A percentile compares a stretch with the other conserved stretches of the same genome.
Conservation (phyloP, 2,113 vertebrate genomes). For the Charina bottae region DNA sequence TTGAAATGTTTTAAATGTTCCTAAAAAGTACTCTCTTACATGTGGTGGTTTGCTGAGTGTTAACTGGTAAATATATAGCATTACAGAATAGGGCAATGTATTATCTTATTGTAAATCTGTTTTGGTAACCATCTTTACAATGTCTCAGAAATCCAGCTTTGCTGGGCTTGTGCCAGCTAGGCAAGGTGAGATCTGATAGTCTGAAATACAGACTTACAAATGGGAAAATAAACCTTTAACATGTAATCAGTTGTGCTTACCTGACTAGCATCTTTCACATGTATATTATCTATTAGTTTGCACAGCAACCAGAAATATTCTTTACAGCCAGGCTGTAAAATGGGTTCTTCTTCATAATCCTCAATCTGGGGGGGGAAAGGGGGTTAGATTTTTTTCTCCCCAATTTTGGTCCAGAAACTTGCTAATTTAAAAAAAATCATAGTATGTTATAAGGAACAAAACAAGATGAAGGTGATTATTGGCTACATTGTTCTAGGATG, state of each 20-base stretch:
- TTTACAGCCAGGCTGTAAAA: conserved; percentile 92
- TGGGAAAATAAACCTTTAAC: neutral
- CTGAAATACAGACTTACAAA: conserved; percentile 3
- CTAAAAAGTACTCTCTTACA: neutral
- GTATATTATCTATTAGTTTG: conserved; percentile 99
- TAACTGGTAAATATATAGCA: neutral
- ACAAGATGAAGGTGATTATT: neutral
- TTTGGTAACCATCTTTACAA: neutral
- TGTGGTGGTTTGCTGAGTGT: neutral
- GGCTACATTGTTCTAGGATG: neutral
- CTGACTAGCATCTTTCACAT: conserved; percentile 98
- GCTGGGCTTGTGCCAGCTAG: neutral
- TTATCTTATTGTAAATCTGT: neutral
- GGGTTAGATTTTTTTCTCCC: conserved; percentile 26
- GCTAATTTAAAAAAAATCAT: neutral
- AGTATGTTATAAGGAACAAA: neutral
- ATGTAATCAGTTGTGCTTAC: conserved; percentile 71
- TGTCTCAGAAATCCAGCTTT: neutral
- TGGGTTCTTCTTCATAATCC: conserved; percentile 94
- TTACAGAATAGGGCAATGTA: neutral
- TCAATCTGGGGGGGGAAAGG: conserved; percentile 82
- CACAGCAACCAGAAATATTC: conserved; percentile 99
- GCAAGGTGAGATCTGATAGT: neutral
- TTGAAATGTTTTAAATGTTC: neutral
- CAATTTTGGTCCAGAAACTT: neutral